Conservation (phyloP, 2,888 invertebrate genomes). For the Epiblema foenella region DNA sequence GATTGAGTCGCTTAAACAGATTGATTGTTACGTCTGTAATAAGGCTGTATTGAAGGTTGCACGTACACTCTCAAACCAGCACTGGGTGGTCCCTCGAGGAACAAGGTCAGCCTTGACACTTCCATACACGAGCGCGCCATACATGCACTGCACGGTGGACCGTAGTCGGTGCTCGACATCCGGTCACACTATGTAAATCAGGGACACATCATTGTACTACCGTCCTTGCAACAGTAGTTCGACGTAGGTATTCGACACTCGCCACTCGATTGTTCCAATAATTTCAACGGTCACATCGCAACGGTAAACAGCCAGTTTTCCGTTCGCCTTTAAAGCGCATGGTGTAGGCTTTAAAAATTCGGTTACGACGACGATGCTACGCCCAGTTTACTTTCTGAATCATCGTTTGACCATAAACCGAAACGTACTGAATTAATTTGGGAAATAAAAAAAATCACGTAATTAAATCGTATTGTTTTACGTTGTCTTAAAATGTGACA, state of each 20-base stretch:
- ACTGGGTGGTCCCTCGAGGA: conserved; percentile 46
- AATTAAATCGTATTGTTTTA: conserved; percentile 23
- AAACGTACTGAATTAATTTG: conserved; percentile 25
- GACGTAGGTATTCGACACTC: conserved; percentile 47
- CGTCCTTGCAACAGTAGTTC: conserved; percentile 67
- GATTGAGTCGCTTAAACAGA: background rate
- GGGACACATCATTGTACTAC: conserved; percentile 63
- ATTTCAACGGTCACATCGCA: conserved; percentile 38
- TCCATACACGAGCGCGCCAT: conserved; percentile 52
- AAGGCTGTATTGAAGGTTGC: conserved; percentile 26
- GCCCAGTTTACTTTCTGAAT: conserved; percentile 41
- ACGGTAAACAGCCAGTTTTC: conserved; percentile 39
- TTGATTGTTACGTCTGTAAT: too few relatives aligned
- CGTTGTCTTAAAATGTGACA: conserved; percentile 45
- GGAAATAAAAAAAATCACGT: conserved; percentile 19
- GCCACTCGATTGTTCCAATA: conserved; percentile 35
- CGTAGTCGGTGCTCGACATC: conserved; percentile 68
- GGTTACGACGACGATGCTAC: conserved; percentile 27
- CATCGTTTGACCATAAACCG: conserved; percentile 35
- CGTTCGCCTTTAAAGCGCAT: conserved; percentile 26
- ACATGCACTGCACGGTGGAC: conserved; percentile 65
- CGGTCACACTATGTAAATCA: conserved; percentile 78
- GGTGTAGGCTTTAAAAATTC: conserved; percentile 37
- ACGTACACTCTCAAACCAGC: conserved; percentile 36
- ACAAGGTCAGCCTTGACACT: conserved; percentile 54